phyloP scores from a whole-genome alignment of 2,888 invertebrate genomes.

The Agrotis clavis region DNA sequence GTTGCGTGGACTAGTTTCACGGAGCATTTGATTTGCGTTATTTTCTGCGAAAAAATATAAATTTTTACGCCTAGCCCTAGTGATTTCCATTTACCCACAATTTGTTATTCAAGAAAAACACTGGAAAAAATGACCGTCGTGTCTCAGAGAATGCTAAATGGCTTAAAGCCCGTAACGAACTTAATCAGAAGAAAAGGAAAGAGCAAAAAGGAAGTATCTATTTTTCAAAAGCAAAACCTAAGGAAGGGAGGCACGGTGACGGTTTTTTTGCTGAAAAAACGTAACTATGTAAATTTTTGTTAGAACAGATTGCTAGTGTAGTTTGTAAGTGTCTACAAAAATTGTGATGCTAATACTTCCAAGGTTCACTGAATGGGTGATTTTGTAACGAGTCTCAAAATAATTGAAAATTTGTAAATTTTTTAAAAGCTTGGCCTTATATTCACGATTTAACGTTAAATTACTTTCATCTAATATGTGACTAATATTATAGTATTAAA shows the following conservation, averaged over 20 bases:
- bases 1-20: constrained; percentile 6
- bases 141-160: constrained; percentile 39
- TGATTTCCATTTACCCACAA: neutral
- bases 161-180: constrained; percentile 47
- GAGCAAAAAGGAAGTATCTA: constrained; percentile 13
- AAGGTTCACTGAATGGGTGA: too few relatives aligned
- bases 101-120: constrained; percentile 9
- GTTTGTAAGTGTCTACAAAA: neutral
- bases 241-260: neutral
- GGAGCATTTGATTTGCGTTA: neutral
- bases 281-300: constrained; percentile 6
- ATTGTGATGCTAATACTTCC: neutral
- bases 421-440: too few relatives aligned
- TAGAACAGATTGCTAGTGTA: neutral
- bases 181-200: constrained; percentile 39
- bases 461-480: too few relatives aligned
- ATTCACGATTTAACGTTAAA: too few relatives aligned
- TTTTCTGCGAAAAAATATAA: neutral
- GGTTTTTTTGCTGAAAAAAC: neutral
- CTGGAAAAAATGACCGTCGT: neutral
- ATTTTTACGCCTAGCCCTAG: neutral
- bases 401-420: too few relatives aligned
- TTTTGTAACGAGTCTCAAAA: too few relatives aligned
- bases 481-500: too few relatives aligned
- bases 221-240: constrained; percentile 44